These are phyloP conservation scores for Temnothorax longispinosus DNA, from an alignment of 1,140 invertebrate species.

Conservation along the genomic window DNA sequence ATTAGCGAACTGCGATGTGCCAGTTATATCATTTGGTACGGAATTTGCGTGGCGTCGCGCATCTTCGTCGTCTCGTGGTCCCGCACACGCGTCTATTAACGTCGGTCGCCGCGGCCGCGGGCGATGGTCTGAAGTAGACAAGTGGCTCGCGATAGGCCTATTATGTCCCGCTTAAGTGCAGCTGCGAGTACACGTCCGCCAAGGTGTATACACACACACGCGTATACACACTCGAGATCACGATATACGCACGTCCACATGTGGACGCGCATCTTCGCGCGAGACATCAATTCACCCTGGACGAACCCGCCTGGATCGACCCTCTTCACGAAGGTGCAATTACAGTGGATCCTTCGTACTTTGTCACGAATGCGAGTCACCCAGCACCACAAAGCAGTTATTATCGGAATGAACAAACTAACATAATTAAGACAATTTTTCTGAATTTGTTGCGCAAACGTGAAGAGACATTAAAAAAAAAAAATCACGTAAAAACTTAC, in stretches of 20 bases:
- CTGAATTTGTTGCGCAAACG: neutral
- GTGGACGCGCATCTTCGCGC: neutral
- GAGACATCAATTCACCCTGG: conserved; percentile 9
- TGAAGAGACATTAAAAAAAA: neutral
- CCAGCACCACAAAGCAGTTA: neutral
- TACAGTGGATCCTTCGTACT: conserved; percentile 3
- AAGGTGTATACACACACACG: conserved; percentile 26
- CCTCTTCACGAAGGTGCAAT: neutral
- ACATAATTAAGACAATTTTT: neutral
- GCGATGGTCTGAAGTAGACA: conserved; percentile 33
- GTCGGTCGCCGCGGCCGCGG: neutral
- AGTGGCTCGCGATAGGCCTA: conserved; percentile 64
- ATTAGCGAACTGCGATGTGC: neutral
- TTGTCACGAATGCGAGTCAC: neutral
- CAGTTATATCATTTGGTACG: conserved; percentile 18
- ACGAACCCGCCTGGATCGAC: conserved; percentile 26
- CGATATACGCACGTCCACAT: neutral
- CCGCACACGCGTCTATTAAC: conserved; percentile 68
- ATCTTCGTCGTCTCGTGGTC: neutral
- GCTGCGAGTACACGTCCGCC: conserved; percentile 14
- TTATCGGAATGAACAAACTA: neutral
- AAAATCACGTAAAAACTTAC: neutral
- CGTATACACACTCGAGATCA: neutral
- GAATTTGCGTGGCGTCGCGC: neutral
- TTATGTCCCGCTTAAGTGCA: conserved; percentile 55